Evolutionary conservation across 2,888 invertebrate genomes (phyloP), one percentile per base, ranked within the genome.

Genomic region (Epicampocera succincta): DNA sequence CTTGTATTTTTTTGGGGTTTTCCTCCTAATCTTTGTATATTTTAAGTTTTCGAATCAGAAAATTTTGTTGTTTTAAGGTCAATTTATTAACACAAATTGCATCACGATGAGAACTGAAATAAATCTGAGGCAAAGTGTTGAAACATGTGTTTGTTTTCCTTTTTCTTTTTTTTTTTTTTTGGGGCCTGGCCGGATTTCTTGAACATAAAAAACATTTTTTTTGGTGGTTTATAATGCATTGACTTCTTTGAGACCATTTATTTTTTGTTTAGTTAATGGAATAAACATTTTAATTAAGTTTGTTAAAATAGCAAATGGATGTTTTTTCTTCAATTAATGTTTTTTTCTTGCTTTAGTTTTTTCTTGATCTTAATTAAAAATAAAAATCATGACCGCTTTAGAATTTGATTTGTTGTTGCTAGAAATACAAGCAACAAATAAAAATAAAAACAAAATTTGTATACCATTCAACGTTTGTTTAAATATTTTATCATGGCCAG

Each of bases 51-150:
- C 5, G 21, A 11, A 50, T 29, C 13, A 21, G n/a, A n/a, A 50
- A 25, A 33, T 1, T 33, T 3, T 56, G 46, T 75, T 42, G 38
- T 52, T 25, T 61, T 76, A 80, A 76, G 72, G 72, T 72, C 60
- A 76, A 68, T 63, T 61, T 42, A 15, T 11, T n/a, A 54, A 11
- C 48, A 56, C 56, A 54, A 42, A 68, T 46, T 60, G 38, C 38
- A 66, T 66, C 38, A 42, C 60, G 15, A 40, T 54, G 60, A 52
- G 60, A 61, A 60, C 17, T 9, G 25, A 21, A 40, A 17, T 15
- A 2, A n/a, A 11, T 73, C 33, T 65, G 21, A 13, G 12, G 33
- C 61, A 42, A 61, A 46, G 12, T 54, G 11, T 54, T 44, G 33
- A 40, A 74, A 74, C 15, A 54, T 25, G 12, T 29, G 50, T 63